phyloP scores from a whole-genome alignment of 1,140 invertebrate genomes.

The Drosophila murphyi region DNA sequence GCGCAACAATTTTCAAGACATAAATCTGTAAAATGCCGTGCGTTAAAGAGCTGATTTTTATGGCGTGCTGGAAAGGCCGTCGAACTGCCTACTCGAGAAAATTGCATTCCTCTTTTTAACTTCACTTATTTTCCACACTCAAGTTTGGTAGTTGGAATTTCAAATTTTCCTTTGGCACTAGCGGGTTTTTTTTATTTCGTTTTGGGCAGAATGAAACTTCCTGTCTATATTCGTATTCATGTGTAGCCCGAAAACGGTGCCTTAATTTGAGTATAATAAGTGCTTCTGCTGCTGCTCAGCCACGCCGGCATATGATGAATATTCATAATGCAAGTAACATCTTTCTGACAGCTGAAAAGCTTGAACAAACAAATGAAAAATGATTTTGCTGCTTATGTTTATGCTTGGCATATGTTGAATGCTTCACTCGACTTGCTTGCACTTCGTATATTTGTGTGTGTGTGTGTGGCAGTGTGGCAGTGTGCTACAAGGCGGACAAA shows the following conservation, averaged over 20 bases:
- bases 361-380: conserved; percentile 81
- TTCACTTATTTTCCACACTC: conserved; percentile 30
- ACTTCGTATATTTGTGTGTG: conserved; percentile 14
- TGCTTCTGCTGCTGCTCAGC: conserved; percentile 46
- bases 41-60: conserved; percentile 77
- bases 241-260: conserved; percentile 47
- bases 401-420: conserved; percentile 80
- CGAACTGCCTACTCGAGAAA: conserved; percentile 64
- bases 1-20: conserved; percentile 65
- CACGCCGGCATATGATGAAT: conserved; percentile 73
- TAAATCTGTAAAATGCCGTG: conserved; percentile 70
- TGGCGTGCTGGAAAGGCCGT: conserved; percentile 57
- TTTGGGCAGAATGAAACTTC: conserved; percentile 9
- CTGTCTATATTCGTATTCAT: conserved; percentile 41
- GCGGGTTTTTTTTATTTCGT: conserved; percentile 19
- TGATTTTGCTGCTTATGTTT: conserved; percentile 82
- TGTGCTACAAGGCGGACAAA: conserved; percentile 67
- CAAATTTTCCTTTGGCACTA: conserved; percentile 68
- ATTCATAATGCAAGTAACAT: conserved; percentile 69
- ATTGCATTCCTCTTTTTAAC: conserved; percentile 55
- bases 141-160: conserved; percentile 73
- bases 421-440: conserved; percentile 46
- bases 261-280: conserved; percentile 82
- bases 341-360: conserved; percentile 60
- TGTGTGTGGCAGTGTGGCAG: conserved; percentile 13